Evolutionary conservation across 1,140 invertebrate genomes (phyloP), one percentile per base, ranked within the genome.

Genomic region (Drusus annulatus): DNA sequence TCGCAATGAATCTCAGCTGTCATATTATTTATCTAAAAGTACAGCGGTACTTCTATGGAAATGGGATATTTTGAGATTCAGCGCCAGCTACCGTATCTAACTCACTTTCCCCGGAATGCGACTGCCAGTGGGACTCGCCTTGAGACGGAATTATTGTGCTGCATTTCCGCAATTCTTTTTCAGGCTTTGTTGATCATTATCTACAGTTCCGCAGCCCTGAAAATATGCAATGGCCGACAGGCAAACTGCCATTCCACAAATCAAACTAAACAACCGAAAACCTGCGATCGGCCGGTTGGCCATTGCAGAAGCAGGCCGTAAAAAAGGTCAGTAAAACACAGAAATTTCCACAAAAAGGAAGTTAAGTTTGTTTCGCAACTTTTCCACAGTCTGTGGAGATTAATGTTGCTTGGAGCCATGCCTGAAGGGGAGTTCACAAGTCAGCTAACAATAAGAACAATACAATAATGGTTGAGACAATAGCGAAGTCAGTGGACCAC

Each of bases 341-440:
- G 54, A 31, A 19, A 75, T 79, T 79, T 79, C 78, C 50, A 63
- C 78, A 76, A 79, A 62, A 74, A 76, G 76, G 80, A 81, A 81
- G 50, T 69, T 31, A 63, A 21, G 25, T 10, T 15, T 19, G 17
- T 78, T 81, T 58, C 68, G 54, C 63, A 81, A 81, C 51, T 78
- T 62, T 78, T 78, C 56, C 76, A 65, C 56, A 65, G 58, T 58
- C 69, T 60, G 45, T 50, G 36, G 36, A 50, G 17, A 52, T 71
- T 50, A 1, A 50, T 45, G 23, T n/a, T 45, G 68, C 17, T 56
- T 28, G 5, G 25, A 28, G 25, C 25, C 25, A 5, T 28, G 25
- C 5, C 25, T 51, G 13, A 21, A 74, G 28, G n/a, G 71, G 51
- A 15, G 52, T 52, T 21, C 15, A 25, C 25, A 25, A 74, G 28